Percentiles rank a stretch among this genome's conserved stretches.
Conservation (phyloP, 2,113 vertebrate genomes). For the Uropsilus gracilis region DNA sequence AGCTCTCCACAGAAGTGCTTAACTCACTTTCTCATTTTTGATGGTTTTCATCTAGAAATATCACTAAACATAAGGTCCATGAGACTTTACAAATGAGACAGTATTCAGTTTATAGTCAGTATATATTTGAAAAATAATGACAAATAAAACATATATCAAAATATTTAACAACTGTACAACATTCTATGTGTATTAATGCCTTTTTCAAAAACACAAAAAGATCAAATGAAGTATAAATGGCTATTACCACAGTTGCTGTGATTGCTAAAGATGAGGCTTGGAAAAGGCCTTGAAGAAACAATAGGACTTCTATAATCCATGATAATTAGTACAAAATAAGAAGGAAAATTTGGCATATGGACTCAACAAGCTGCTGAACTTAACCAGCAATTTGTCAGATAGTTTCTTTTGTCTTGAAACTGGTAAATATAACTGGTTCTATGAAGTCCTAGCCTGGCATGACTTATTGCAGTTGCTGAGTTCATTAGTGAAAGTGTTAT, state of each 20-base stretch:
- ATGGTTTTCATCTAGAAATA: too few species aligned
- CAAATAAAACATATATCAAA: not conserved
- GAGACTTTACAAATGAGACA: not conserved
- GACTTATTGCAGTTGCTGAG: not conserved
- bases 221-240: conserved; percentile 5
- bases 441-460: not conserved
- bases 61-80: not conserved
- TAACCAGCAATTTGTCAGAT: not conserved
- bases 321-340: not conserved
- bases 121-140: conserved; percentile 6
- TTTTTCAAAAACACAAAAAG: not conserved
- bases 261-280: not conserved
- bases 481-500: conserved; percentile 18
- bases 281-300: not conserved
- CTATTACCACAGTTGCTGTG: not conserved
- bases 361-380: not conserved
- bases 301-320: not conserved
- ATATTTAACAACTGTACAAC: not conserved
- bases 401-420: conserved; percentile 5
- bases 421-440: not conserved
- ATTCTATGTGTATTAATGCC: not conserved
- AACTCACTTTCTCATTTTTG: too few species aligned
- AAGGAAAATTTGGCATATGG: not conserved
- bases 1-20: too few species aligned
- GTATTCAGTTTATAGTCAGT: not conserved